phyloP scores from a whole-genome alignment of 2,113 vertebrate species.

The Falcunculus frontatus region DNA sequence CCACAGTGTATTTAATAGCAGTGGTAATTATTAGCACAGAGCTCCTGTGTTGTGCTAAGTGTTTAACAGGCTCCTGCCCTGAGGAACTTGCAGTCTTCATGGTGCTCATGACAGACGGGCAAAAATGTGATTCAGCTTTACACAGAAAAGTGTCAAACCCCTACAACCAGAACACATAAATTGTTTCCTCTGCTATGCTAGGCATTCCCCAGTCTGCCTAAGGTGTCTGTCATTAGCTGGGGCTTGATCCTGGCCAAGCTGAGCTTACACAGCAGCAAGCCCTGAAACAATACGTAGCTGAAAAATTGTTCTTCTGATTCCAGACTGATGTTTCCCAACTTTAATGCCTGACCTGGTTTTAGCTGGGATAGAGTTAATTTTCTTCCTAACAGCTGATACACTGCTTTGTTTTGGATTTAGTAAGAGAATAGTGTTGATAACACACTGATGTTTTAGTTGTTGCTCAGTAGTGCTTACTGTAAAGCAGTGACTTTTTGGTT shows the following conservation, averaged over 20 bases:
- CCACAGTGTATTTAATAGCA: conserved; percentile 23
- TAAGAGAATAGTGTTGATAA: neutral
- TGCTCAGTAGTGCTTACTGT: neutral
- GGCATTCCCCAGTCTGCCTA: conserved; percentile 8
- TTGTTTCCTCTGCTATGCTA: neutral
- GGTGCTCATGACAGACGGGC: conserved; percentile 33
- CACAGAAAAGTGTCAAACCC: conserved; percentile 38
- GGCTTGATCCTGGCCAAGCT: neutral
- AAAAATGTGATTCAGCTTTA: conserved; percentile 50
- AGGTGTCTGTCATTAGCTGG: conserved; percentile 12
- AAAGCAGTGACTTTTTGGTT: neutral
- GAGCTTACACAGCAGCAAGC: neutral
- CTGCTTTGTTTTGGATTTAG: neutral
- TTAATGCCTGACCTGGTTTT: neutral
- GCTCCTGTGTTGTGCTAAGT: conserved; percentile 37
- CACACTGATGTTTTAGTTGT: neutral
- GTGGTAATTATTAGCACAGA: conserved; percentile 36
- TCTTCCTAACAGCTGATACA: neutral
- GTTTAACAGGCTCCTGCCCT: conserved; percentile 52
- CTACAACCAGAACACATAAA: conserved; percentile 13
- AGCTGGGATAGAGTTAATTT: neutral
- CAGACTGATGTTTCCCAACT: neutral
- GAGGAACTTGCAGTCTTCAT: conserved; percentile 17
- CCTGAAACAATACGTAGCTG: neutral
- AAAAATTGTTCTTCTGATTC: neutral